Percentiles rank a stretch among this genome's conserved stretches.
Conservation (phyloP, 2,113 vertebrate species). For the Hoplias malabaricus region DNA sequence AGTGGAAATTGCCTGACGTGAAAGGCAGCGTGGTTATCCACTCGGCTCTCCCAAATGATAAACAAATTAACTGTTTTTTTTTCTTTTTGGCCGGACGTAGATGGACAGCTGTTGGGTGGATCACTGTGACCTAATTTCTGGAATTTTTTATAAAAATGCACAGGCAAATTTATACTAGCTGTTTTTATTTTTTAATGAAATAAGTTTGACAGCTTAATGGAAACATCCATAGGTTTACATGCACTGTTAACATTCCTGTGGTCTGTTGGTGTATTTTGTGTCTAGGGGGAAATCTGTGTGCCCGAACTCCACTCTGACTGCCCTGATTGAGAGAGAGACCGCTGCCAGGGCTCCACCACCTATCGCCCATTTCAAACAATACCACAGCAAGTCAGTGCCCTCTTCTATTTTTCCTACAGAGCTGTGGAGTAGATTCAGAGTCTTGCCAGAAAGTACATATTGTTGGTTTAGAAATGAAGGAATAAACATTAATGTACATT, state of each 20-base stretch:
- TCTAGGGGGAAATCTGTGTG: constrained; percentile 88
- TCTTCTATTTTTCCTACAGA: background rate
- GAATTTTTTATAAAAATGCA: background rate
- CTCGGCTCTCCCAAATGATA: too few species aligned
- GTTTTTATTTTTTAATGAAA: too few species aligned
- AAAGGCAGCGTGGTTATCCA: too few species aligned
- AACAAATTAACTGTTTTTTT: too few species aligned
- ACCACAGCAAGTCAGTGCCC: constrained; percentile 82
- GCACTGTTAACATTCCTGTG: too few species aligned
- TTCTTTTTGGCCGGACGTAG: background rate
- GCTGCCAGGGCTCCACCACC: constrained; percentile 83
- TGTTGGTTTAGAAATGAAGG: too few species aligned
- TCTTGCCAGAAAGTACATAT: too few species aligned
- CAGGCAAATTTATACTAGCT: too few species aligned
- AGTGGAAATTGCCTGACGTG: too few species aligned
- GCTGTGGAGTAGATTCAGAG: background rate
- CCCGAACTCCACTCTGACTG: constrained; percentile 82
- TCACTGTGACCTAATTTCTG: background rate
- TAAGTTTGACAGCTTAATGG: too few species aligned
- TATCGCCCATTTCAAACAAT: constrained; percentile 89
- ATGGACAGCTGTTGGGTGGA: background rate
- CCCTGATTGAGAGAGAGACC: constrained; percentile 87
- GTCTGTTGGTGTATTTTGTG: constrained; percentile 50
- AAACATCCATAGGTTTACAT: too few species aligned
- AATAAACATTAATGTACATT: too few species aligned